Base-by-base conservation (phyloP, 2,888 invertebrate genomes). In the Drosophila atripex region DNA sequence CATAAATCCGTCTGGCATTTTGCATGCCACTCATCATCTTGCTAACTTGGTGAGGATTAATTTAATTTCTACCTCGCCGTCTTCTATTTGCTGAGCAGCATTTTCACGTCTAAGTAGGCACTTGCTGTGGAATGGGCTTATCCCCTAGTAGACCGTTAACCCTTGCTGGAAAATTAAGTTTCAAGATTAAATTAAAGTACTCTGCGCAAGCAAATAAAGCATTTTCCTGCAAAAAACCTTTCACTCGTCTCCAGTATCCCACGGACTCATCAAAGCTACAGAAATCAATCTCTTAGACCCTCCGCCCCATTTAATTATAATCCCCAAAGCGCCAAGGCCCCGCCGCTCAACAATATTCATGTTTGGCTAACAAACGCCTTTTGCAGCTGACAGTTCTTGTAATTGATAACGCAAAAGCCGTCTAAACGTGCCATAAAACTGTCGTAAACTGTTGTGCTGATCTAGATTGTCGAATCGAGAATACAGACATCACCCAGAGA, bases 401-500 rank as follows among this genome's bases (percentile, higher is more conserved):
- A 78, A 80, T 80, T 86, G 80, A 84, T 82, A 84, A 73, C 66
- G 54, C 71, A 69, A 68, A 57, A 78, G 66, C 45, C 38, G 53
- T 52, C 64, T 66, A 64, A 80, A 77, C 76, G 82, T 76, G 87
- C 84, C 87, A 86, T 86, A 86, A 65, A 86, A 63, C 71, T 76
- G 85, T 87, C 87, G 78, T 75, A 75, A 83, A 69, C 72, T 61
- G 60, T 23, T 30, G 39, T 61, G 75, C 76, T 74, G 88, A 85
- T 85, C 88, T 88, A 88, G 86, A 86, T 85, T 88, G 88, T 73
- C 73, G 78, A 80, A 86, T 85, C 78, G 84, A 85, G 84, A 85
- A 88, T 85, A 88, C 86, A 85, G 84, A 85, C 85, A 84, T 86
- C 84, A 84, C 78, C 80, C 69, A 58, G 64, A 57, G 84, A 55